Evolutionary conservation across 1,140 invertebrate genomes (phyloP), one percentile per base, ranked within the genome.

Genomic region (Adelges cooleyi): DNA sequence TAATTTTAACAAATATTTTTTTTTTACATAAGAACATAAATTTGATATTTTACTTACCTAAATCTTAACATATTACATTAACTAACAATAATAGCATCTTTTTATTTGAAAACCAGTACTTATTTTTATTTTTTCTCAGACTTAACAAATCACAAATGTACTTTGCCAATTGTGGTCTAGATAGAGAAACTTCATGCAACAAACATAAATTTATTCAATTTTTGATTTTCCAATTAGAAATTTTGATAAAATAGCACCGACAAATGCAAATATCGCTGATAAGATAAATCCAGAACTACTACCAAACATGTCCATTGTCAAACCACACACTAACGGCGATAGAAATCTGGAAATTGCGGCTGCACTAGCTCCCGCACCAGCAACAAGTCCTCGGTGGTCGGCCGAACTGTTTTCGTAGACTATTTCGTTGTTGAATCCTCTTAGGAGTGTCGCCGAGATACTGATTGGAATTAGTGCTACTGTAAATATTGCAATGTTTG

Each of bases 31-130:
- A n/a, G n/a, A n/a, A n/a, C n/a, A n/a, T n/a, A n/a, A n/a, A n/a
- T n/a, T n/a, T 33, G 11, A 33, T 33, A 33, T 33, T 33, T 33
- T 33, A 33, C n/a, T n/a, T n/a, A 33, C 11, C 5, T 33, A 33
- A 33, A 33, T 6, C 11, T 33, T 33, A 33, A 33, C 29, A n/a
- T n/a, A 33, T 11, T 33, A n/a, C n/a, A 62, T 25, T 62, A 62
- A 62, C 0, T 48, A 18, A 48, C 18, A 62, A 29, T 62, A 62
- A 48, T 62, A 62, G 56, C 56, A 62, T 62, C 56, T 27, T 62
- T 62, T 29, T 29, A 33, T 46, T 62, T 62, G 56, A 62, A 62
- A 62, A 17, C 56, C 56, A 62, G 56, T 62, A 62, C 56, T 46
- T 62, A 46, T 0, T 62, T 62, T 46, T 22, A 18, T 54, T 54